Percentiles rank a stretch among this genome's conserved stretches.
Evolutionary conservation across 2,797 vertebrate species (phyloP).

Genomic region (Hephaestus fuliginosus): DNA sequence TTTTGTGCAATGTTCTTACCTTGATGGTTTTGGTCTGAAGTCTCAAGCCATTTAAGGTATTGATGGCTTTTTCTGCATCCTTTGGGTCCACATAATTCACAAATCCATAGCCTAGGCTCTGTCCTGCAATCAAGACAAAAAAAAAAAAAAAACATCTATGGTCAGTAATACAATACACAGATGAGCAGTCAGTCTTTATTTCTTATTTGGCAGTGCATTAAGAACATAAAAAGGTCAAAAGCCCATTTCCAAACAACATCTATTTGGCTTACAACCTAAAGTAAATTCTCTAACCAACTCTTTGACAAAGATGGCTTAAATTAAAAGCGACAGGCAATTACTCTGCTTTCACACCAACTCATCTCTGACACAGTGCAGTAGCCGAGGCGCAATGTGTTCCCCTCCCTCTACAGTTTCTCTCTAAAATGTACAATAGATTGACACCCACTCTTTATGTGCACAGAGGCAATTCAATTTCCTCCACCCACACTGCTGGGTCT

Average conservation of each 20-base stretch:
- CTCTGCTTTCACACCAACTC: conserved; percentile 62
- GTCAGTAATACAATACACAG: neutral
- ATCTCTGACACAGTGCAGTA: conserved; percentile 57
- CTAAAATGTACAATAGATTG: conserved; percentile 79
- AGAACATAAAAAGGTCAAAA: conserved; percentile 21
- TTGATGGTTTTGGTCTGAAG: conserved; percentile 99
- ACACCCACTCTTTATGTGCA: conserved; percentile 79
- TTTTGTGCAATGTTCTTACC: conserved; percentile 81
- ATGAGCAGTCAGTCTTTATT: neutral
- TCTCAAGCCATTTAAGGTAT: conserved; percentile 97
- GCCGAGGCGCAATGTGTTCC: conserved; percentile 54
- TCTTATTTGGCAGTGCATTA: conserved; percentile 15
- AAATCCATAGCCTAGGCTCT: conserved; percentile 98
- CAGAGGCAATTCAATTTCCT: conserved; percentile 81
- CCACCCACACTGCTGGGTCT: conserved; percentile 72
- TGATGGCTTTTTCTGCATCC: conserved; percentile 99
- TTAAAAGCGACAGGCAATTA: conserved; percentile 59
- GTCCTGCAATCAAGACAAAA: conserved; percentile 85
- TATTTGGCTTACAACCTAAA: conserved; percentile 9
- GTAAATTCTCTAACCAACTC: conserved; percentile 34
- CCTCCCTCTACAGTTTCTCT: conserved; percentile 70
- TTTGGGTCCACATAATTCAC: conserved; percentile 99
- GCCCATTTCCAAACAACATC: conserved; percentile 12
- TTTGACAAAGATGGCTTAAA: conserved; percentile 47
- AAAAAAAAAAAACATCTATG: neutral